Percentiles rank a stretch among this genome's conserved stretches.
These are phyloP conservation scores for Eurytoma adleriae DNA, from an alignment of 2,888 invertebrate species.

Conservation along the genomic window DNA sequence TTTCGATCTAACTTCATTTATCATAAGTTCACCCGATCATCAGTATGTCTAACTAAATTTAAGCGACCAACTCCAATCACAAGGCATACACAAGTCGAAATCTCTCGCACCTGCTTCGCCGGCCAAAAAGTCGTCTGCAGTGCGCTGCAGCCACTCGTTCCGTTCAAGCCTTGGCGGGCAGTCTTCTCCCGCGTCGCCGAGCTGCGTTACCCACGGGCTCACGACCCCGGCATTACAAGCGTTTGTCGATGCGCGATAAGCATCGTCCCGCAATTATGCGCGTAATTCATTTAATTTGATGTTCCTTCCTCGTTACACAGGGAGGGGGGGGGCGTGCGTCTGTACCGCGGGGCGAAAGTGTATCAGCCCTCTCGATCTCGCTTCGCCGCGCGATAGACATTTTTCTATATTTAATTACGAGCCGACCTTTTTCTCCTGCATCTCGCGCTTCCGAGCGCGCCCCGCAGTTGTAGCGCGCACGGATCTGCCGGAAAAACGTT, in stretches of 20 bases:
- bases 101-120: too few species aligned
- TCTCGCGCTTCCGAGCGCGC: neutral
- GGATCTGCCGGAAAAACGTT: constrained; percentile 14
- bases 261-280: constrained; percentile 69
- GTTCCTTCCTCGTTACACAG: constrained; percentile 62
- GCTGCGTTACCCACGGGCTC: neutral
- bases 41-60: too few species aligned
- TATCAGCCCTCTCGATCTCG: constrained; percentile 6
- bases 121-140: too few species aligned
- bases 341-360: constrained; percentile 1
- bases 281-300: constrained; percentile 71
- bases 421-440: neutral
- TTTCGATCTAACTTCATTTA: too few species aligned
- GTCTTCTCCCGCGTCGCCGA: neutral
- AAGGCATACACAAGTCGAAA: too few species aligned
- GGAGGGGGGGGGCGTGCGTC: neutral
- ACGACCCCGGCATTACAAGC: constrained; percentile 54
- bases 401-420: constrained; percentile 30
- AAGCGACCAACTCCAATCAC: too few species aligned
- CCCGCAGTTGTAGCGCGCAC: neutral
- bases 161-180: neutral
- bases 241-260: constrained; percentile 70
- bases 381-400: neutral
- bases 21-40: too few species aligned
- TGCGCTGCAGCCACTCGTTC: too few species aligned